Evolutionary conservation across 2,797 vertebrate genomes (phyloP), one percentile per base, ranked within the genome.

Genomic region (Prunella strophiata): DNA sequence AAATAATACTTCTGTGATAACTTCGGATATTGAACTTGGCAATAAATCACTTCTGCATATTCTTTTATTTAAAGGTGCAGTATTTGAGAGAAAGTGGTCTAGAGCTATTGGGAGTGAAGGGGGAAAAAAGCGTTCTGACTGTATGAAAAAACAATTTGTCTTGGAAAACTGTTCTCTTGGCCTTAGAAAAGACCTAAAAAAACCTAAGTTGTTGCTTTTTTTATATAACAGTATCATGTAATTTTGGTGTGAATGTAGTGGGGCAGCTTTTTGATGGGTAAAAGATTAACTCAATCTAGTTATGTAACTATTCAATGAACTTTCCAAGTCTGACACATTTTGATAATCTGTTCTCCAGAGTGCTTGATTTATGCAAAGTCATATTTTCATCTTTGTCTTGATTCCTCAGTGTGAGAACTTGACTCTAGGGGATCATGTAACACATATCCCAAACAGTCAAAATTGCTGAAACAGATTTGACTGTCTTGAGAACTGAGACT

Each of bases 331-430:
- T 94, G 93, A 85, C 81, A 71, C 19, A 1, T 93, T 93, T 74
- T 93, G 50, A 74, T 93, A 92, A 81, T 66, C 43, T 91, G 0
- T 88, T 92, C 43, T 88, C 40, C 87, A 21, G 75, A 66, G 30
- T 82, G 58, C n/a, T 70, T 95, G 79, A 91, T 94, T 87, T 93
- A 91, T 94, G 63, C 85, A 67, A 87, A 94, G 65, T 94, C 72
- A 63, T 88, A 82, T 85, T 82, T 89, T 93, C 36, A 70, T 88
- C 81, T 92, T 91, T 91, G 62, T 83, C 82, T 80, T 68, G 38
- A 88, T 89, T 93, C 30, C 5, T 73, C 27, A 17, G 7, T 68
- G 47, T 91, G 89, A 92, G 85, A 94, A 85, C 34, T 72, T 88
- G 72, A 92, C 68, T 77, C 42, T 36, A 80, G 75, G 66, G 61